These are phyloP conservation scores for Manis javanica DNA, from an alignment of 2,797 vertebrate genomes.

Conservation along the genomic window DNA sequence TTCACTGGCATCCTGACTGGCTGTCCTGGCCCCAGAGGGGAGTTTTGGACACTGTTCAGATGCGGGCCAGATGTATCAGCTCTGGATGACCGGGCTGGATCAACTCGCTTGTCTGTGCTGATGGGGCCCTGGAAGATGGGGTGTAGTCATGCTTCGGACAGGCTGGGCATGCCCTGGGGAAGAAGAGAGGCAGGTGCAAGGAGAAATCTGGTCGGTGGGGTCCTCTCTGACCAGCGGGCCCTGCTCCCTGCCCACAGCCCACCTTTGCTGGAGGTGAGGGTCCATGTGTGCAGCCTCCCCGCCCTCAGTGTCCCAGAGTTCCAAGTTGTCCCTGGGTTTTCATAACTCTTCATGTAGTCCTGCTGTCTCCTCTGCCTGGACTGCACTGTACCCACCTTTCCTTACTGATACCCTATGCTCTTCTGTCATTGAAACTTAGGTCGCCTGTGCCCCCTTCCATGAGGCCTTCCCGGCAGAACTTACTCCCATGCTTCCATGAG, in stretches of 20 bases:
- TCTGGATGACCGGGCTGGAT: slow-evolving; percentile 26
- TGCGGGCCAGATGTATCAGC: slow-evolving; percentile 46
- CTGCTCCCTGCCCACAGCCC: not conserved
- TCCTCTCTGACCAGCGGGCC: not conserved
- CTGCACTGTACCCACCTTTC: not conserved
- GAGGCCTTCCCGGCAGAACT: not conserved
- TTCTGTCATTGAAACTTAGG: not conserved
- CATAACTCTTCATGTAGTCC: not conserved
- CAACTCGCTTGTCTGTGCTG: not conserved
- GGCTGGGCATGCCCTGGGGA: not conserved
- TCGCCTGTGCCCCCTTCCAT: accelerated
- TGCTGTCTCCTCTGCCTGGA: not conserved
- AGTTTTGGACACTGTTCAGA: slow-evolving; percentile 64
- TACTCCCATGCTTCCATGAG: not conserved
- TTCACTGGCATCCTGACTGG: slow-evolving; percentile 62
- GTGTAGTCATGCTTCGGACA: not conserved
- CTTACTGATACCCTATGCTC: not conserved
- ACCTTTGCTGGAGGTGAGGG: not conserved
- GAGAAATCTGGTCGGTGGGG: not conserved
- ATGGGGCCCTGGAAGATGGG: not conserved
- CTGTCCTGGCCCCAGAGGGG: slow-evolving; percentile 39
- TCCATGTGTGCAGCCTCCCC: not conserved
- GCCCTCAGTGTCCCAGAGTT: not conserved
- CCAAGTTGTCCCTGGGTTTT: not conserved
- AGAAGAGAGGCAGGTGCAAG: not conserved